Evolutionary conservation across 2,888 invertebrate species (phyloP), one percentile per base, ranked within the genome.

Genomic region (Trisateles emortualis): DNA sequence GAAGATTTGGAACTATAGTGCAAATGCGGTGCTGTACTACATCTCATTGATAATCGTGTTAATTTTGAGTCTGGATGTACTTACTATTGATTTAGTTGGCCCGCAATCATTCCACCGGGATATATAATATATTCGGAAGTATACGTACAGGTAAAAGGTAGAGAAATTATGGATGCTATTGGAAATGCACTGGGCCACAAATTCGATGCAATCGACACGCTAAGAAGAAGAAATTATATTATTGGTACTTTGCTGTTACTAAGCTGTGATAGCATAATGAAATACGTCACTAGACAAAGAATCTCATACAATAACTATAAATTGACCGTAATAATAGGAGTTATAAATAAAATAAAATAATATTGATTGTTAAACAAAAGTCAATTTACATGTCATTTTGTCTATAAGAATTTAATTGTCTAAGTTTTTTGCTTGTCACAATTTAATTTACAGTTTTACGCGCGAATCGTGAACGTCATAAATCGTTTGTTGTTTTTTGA

Each of bases 341-440:
- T 6, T 26, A 26, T 26, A 26, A 8, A 26, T 26, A 8, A n/a
- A n/a, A n/a, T n/a, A n/a, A n/a, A n/a, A n/a, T n/a, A n/a, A 80
- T 83, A 84, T 82, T 80, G 86, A 84, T 89, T 88, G 78, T 88
- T 83, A 88, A 89, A 86, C 81, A n/a, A n/a, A n/a, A 81, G 78
- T 72, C 76, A 82, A 89, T 90, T 90, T 86, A 76, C 87, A 89
- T 88, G 68, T 78, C 68, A 83, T 86, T 84, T 79, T 55, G 66
- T 76, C 59, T 71, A 74, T 61, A 71, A 65, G 56, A 73, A 70
- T 81, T 79, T 81, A 76, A 82, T 81, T 83, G 78, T 81, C 60
- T 77, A 39, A 66, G 26, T 3, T 73, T 74, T 79, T 76, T 76
- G 65, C 68, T 59, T 61, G 68, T 71, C 72, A 74, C 68, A 72